Conservation (phyloP, 2,113 vertebrate species). For the Tychaedon coryphoeus region DNA sequence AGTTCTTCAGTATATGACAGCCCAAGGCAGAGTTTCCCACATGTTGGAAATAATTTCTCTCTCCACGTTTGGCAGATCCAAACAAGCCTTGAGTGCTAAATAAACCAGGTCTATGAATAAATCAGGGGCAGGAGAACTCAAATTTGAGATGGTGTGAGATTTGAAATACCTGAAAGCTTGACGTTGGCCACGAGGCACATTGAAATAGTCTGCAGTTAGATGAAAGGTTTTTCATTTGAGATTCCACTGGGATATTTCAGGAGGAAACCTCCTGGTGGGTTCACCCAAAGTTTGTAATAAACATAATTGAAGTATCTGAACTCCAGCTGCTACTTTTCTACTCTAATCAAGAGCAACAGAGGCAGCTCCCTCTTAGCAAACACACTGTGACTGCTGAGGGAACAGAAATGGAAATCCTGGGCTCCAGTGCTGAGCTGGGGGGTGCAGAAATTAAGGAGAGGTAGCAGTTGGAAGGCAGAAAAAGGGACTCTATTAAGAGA, state of each 20-base stretch:
- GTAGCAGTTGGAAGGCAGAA: background rate
- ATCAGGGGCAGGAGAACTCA: constrained; percentile 8
- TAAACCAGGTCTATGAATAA: constrained; percentile 53
- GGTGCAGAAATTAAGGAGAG: background rate
- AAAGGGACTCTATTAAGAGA: background rate
- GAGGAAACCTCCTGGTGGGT: constrained; percentile 50
- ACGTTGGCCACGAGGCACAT: constrained; percentile 9
- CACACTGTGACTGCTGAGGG: background rate
- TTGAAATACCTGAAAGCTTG: background rate
- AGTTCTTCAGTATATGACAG: constrained; percentile 36
- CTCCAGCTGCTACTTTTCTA: constrained; percentile 29
- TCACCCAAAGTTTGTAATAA: constrained; percentile 43
- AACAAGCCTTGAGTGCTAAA: constrained; percentile 45
- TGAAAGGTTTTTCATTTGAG: constrained; percentile 6
- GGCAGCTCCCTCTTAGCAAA: background rate
- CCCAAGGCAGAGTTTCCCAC: constrained; percentile 42
- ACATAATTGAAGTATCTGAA: constrained; percentile 28
- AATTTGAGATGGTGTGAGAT: background rate
- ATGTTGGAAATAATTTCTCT: constrained; percentile 34
- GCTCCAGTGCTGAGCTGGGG: background rate
- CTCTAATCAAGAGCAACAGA: constrained; percentile 12
- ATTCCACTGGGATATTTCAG: background rate
- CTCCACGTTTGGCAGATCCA: constrained; percentile 6
- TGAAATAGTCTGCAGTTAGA: background rate
- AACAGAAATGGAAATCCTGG: background rate